These are phyloP conservation scores for Hirtodrosophila histrioides DNA, from an alignment of 2,888 invertebrate species.

Conservation along the genomic window DNA sequence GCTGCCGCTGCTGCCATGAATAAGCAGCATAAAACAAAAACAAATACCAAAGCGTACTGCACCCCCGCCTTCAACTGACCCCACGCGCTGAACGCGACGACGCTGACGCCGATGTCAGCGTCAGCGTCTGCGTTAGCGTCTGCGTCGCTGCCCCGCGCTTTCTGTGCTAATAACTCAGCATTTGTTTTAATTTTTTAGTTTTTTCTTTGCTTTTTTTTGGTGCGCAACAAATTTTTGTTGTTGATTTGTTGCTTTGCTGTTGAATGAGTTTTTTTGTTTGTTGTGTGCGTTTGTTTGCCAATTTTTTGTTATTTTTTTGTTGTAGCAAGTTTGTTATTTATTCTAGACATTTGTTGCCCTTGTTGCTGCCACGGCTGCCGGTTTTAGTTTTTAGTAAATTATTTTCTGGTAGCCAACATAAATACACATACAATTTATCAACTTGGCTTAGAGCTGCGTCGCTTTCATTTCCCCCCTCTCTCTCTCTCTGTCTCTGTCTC, in stretches of 20 bases:
- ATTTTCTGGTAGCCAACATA: constrained; percentile 74
- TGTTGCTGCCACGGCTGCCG: constrained; percentile 36
- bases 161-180: constrained; percentile 75
- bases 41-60: constrained; percentile 5
- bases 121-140: constrained; percentile 4
- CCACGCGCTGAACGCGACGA: constrained; percentile 30
- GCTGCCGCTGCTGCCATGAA: constrained; percentile 51
- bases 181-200: constrained; percentile 54
- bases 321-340: constrained; percentile 43
- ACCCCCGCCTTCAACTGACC: constrained; percentile 20
- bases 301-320: constrained; percentile 27
- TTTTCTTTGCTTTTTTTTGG: constrained; percentile 11
- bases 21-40: constrained; percentile 28
- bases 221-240: constrained; percentile 19
- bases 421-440: constrained; percentile 74
- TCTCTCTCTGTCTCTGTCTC: not conserved
- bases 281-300: constrained; percentile 33
- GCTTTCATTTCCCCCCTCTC: not conserved
- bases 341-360: constrained; percentile 48
- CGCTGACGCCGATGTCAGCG: constrained; percentile 18
- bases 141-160: constrained; percentile 31
- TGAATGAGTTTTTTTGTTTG: constrained; percentile 40
- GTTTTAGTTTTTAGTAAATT: constrained; percentile 73
- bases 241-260: constrained; percentile 26
- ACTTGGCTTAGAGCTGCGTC: constrained; percentile 56